Percentiles rank a stretch among this genome's conserved stretches.
Conservation (phyloP, 2,797 vertebrate species). For the Coracias cyanogaster region DNA sequence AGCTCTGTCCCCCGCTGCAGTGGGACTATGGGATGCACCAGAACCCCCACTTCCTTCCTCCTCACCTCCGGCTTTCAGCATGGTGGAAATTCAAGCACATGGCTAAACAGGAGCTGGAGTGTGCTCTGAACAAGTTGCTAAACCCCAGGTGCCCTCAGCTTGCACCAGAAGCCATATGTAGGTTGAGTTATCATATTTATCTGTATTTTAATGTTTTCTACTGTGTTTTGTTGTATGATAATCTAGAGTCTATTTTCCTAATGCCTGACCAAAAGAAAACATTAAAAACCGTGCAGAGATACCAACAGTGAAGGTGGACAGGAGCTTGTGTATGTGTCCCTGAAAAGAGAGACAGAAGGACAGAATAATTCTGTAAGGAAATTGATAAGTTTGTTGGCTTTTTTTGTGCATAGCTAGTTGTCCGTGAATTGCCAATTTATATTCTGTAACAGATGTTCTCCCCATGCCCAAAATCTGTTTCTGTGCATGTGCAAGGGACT, state of each 20-base stretch:
- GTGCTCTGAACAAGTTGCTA: not conserved
- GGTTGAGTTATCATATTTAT: not conserved
- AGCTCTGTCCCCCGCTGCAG: accelerated
- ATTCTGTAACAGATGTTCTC: not conserved
- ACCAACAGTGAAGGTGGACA: not conserved
- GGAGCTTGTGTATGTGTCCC: not conserved
- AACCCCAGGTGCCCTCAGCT: not conserved
- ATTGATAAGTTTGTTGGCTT: accelerated
- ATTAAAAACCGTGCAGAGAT: not conserved
- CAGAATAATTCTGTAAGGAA: not conserved
- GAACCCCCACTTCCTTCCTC: not conserved
- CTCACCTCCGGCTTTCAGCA: not conserved
- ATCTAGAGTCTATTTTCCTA: not conserved
- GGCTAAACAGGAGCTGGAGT: not conserved
- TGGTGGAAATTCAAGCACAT: not conserved
- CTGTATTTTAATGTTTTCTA: not conserved
- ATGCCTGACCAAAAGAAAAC: not conserved
- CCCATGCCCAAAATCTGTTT: not conserved
- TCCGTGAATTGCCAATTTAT: not conserved
- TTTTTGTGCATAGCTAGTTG: not conserved
- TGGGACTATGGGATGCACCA: not conserved
- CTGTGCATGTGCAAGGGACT: not conserved
- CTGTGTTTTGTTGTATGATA: not conserved
- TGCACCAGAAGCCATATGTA: accelerated
- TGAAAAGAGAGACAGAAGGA: not conserved